Percentiles rank a stretch among this genome's conserved stretches.
phyloP scores from a whole-genome alignment of 2,797 vertebrate genomes.

The Darevskia mixta region DNA sequence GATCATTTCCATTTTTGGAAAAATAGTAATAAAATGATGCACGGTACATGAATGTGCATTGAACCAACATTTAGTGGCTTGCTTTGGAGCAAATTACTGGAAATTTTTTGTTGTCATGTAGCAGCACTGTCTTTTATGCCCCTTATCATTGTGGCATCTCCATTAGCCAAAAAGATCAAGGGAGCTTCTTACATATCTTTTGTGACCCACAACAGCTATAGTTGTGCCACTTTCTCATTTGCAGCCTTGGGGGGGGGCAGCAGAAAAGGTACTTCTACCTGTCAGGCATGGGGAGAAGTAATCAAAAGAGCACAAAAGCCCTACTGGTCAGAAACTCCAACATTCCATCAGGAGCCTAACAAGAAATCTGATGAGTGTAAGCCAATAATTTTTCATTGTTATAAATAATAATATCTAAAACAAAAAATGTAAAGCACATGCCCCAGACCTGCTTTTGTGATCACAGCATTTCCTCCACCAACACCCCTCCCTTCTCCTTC shows the following conservation, averaged over 20 bases:
- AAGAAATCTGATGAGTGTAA: not conserved
- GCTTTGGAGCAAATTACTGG: not conserved
- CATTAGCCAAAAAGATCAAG: slow-evolving; percentile 52
- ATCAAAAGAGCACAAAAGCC: slow-evolving; percentile 39
- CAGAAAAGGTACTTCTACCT: slow-evolving; percentile 45
- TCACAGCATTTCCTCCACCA: slow-evolving; percentile 68
- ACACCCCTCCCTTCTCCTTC: slow-evolving; percentile 59
- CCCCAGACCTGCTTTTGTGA: slow-evolving; percentile 69
- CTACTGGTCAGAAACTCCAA: not conserved
- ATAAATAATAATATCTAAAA: slow-evolving; percentile 34
- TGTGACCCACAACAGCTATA: slow-evolving; percentile 16
- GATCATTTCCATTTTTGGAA: too few species aligned
- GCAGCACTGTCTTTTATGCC: too few species aligned
- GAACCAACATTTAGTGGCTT: too few species aligned
- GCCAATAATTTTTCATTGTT: slow-evolving; percentile 77
- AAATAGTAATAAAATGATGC: too few species aligned
- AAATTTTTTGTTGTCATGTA: not conserved
- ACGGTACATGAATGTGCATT: too few species aligned
- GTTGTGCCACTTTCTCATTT: slow-evolving; percentile 7
- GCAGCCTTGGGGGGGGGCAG: slow-evolving; percentile 25
- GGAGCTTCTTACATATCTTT: slow-evolving; percentile 36
- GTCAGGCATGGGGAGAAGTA: not conserved
- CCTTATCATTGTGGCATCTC: too few species aligned
- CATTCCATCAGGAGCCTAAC: not conserved
- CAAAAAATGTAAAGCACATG: slow-evolving; percentile 68